Evolutionary conservation across 2,888 invertebrate genomes (phyloP), one percentile per base, ranked within the genome.

Genomic region (Stenodema calcarata): DNA sequence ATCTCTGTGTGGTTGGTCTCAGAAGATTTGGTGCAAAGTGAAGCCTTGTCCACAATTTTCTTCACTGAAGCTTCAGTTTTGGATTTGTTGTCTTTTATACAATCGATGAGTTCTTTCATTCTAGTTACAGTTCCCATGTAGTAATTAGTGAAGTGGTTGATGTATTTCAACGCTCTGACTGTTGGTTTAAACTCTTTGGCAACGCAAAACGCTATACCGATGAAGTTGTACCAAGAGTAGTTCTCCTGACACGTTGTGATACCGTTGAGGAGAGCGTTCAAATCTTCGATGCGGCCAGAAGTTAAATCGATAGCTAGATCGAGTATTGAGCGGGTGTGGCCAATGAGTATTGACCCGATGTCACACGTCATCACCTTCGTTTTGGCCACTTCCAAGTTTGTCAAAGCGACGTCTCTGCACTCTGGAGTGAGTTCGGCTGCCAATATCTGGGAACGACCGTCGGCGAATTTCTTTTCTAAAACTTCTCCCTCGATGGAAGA

Each of bases 191-290:
- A 27, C 28, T 80, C 50, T 6, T 50, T 28, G 3, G 28, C 7
- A 28, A 54, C 18, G 54, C 80, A 80, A 27, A 28, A 16, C 0
- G 28, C 9, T 0, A 27, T 44, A 18, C 44, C 27, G 23, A 78
- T 18, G 23, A 78, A 0, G 23, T 78, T 78, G 42, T 44, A 78
- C 78, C 42, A 35, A 23, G 14, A n/a, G 78, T 78, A 27, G 44
- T 80, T 30, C 30, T 47, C 80, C 16, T 27, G 3, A 30, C 80
- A 80, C 30, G 12, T 9, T 1, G 80, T 54, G 11, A 80, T 18
- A 18, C 27, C 54, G 30, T 80, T 80, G 80, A 80, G n/a, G 16
- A 80, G 23, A 12, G 54, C 30, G 54, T 80, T 80, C 80, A 80
- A 54, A 28, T 80, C 80, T 7, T 12, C 28, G 30, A 80, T 54